A percentile compares a stretch with the other conserved stretches of the same genome.
Evolutionary conservation across 2,797 vertebrate genomes (phyloP).

Genomic region (Micromesistius poutassou): DNA sequence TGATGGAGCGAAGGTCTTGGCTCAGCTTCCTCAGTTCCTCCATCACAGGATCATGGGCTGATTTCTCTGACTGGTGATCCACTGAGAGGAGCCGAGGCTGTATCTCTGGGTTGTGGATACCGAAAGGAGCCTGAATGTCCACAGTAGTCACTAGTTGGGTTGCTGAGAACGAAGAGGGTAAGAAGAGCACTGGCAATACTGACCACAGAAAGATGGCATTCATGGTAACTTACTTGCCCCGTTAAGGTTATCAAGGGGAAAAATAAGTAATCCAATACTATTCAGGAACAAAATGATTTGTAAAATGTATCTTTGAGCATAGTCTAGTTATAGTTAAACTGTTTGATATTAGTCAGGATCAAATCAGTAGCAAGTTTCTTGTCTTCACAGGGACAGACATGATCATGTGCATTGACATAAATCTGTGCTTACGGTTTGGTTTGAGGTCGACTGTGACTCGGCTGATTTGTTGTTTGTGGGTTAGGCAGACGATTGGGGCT

Average conservation of each 20-base stretch:
- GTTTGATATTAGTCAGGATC: not conserved
- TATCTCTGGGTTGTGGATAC: not conserved
- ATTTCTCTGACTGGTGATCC: conserved; percentile 10
- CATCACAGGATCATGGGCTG: conserved; percentile 27
- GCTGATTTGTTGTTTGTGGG: not conserved
- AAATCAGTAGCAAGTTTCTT: conserved; percentile 10
- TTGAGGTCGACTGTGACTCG: conserved; percentile 47
- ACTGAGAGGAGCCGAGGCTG: not conserved
- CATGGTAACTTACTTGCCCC: not conserved
- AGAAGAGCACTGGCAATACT: not conserved
- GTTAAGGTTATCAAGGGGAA: not conserved
- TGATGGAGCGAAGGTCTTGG: not conserved
- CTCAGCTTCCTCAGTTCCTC: conserved; percentile 47
- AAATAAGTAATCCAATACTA: not conserved
- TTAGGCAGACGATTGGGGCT: conserved; percentile 25
- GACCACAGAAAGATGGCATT: not conserved
- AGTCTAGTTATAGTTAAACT: not conserved
- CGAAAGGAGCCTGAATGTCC: not conserved
- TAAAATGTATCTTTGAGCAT: not conserved
- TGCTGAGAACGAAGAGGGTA: conserved; percentile 7
- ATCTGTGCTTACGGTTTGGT: conserved; percentile 14
- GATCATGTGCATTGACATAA: not conserved
- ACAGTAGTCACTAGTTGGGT: not conserved
- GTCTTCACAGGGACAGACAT: not conserved
- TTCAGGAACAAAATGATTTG: not conserved